Percentiles rank a stretch among this genome's conserved stretches.
Conservation (phyloP, 2,888 invertebrate species). For the Cryptocephalus primarius region DNA sequence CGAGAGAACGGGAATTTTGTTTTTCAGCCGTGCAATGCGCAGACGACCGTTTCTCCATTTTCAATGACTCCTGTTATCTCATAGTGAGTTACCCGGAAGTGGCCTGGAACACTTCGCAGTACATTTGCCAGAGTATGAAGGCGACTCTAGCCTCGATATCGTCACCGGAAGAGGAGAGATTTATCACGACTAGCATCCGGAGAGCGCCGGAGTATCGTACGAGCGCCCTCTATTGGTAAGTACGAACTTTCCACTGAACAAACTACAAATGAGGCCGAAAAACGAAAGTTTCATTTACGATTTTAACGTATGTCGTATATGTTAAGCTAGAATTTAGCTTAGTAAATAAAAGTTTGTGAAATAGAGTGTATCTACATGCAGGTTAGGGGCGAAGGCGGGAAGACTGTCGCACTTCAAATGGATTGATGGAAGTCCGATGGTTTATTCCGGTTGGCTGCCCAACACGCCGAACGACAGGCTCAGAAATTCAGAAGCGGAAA, state of each 20-base stretch:
- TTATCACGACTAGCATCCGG: slow-evolving; percentile 56
- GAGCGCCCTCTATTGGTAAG: slow-evolving; percentile 57
- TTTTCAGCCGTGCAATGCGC: slow-evolving; percentile 55
- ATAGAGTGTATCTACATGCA: background rate
- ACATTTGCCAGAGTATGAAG: slow-evolving; percentile 61
- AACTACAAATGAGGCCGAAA: too few species aligned
- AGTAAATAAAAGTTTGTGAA: background rate
- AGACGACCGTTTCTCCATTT: slow-evolving; percentile 57
- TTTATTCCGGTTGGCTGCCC: slow-evolving; percentile 54
- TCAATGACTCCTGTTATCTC: slow-evolving; percentile 63
- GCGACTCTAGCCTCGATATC: slow-evolving; percentile 59
- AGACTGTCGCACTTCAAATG: slow-evolving; percentile 43
- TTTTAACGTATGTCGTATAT: too few species aligned
- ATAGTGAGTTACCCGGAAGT: slow-evolving; percentile 68
- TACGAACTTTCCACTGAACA: background rate
- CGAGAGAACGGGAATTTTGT: background rate
- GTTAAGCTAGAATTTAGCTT: too few species aligned
- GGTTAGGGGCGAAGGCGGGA: slow-evolving; percentile 48
- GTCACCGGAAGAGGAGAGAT: slow-evolving; percentile 57
- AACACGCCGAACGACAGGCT: slow-evolving; percentile 28
- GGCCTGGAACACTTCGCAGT: slow-evolving; percentile 58
- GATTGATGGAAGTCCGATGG: slow-evolving; percentile 47
- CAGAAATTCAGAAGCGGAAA: slow-evolving; percentile 19
- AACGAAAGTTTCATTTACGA: too few species aligned
- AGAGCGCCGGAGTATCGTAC: slow-evolving; percentile 62